These are phyloP conservation scores for Salminus brasiliensis DNA, from an alignment of 2,113 vertebrate genomes.

Conservation along the genomic window DNA sequence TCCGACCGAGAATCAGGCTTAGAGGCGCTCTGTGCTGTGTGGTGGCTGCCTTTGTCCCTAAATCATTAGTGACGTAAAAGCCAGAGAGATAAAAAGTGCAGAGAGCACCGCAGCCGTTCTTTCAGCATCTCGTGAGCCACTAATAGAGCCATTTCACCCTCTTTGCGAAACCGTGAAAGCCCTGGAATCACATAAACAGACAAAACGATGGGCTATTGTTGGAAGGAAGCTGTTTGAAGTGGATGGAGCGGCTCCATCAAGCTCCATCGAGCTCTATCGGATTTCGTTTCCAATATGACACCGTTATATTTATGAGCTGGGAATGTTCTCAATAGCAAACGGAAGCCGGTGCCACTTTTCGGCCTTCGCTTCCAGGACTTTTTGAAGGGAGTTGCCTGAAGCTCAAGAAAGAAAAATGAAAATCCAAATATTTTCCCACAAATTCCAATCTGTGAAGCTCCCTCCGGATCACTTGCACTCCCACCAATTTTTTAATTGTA, in stretches of 20 bases:
- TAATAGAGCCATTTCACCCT: constrained; percentile 21
- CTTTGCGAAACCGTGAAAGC: background rate
- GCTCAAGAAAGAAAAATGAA: background rate
- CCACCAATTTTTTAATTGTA: constrained; percentile 6
- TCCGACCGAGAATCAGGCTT: background rate
- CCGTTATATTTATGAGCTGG: background rate
- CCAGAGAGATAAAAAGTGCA: background rate
- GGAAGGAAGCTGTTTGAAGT: background rate
- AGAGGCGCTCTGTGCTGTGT: background rate
- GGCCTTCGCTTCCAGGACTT: too few relatives aligned
- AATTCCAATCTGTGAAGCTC: background rate
- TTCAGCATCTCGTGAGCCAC: background rate
- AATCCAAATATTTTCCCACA: background rate
- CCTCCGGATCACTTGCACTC: constrained; percentile 4
- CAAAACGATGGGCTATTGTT: constrained; percentile 4
- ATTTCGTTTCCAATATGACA: too few relatives aligned
- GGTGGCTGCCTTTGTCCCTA: background rate
- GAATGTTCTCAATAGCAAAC: background rate
- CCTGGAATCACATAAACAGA: background rate
- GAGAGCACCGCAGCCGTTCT: background rate
- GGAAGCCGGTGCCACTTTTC: background rate
- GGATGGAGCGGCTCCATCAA: constrained; percentile 9
- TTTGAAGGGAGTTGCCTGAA: background rate
- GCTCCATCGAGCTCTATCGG: too few relatives aligned
- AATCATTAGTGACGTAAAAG: background rate